These are phyloP conservation scores for Macaria liturata DNA, from an alignment of 2,888 invertebrate species.

Conservation along the genomic window DNA sequence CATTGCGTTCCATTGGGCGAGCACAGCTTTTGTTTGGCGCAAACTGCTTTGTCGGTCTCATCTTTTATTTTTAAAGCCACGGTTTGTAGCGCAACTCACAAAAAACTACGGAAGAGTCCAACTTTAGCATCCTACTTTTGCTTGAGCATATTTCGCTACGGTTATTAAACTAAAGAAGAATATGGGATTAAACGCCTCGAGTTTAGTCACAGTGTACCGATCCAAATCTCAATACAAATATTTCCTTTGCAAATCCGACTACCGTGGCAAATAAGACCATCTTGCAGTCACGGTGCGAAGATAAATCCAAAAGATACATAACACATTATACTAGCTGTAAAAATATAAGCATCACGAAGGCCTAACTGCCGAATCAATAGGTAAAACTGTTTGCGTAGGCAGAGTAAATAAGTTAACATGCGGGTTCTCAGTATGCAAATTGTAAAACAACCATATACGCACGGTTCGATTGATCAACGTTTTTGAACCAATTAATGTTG, in stretches of 20 bases:
- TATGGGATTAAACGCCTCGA: slow-evolving; percentile 28
- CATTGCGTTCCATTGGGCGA: slow-evolving; percentile 67
- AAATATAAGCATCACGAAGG: slow-evolving; percentile 42
- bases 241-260: slow-evolving; percentile 56
- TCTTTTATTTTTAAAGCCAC: slow-evolving; percentile 47
- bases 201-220: slow-evolving; percentile 50
- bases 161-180: background rate
- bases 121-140: slow-evolving; percentile 16
- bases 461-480: slow-evolving; percentile 53
- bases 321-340: slow-evolving; percentile 35
- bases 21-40: slow-evolving; percentile 56
- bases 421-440: slow-evolving; percentile 58
- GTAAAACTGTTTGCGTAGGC: slow-evolving; percentile 32
- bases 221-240: slow-evolving; percentile 59
- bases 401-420: slow-evolving; percentile 48
- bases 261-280: slow-evolving; percentile 46
- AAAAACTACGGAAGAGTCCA: slow-evolving; percentile 21
- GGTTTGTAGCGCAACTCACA: slow-evolving; percentile 20
- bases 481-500: slow-evolving; percentile 62
- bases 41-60: slow-evolving; percentile 51
- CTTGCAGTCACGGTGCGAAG: slow-evolving; percentile 38
- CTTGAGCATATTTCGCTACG: slow-evolving; percentile 1
- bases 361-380: slow-evolving; percentile 31
- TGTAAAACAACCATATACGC: slow-evolving; percentile 48
- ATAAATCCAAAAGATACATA: slow-evolving; percentile 36